These are phyloP conservation scores for Zenarchopterus dispar DNA, from an alignment of 2,797 vertebrate genomes.

Conservation along the genomic window DNA sequence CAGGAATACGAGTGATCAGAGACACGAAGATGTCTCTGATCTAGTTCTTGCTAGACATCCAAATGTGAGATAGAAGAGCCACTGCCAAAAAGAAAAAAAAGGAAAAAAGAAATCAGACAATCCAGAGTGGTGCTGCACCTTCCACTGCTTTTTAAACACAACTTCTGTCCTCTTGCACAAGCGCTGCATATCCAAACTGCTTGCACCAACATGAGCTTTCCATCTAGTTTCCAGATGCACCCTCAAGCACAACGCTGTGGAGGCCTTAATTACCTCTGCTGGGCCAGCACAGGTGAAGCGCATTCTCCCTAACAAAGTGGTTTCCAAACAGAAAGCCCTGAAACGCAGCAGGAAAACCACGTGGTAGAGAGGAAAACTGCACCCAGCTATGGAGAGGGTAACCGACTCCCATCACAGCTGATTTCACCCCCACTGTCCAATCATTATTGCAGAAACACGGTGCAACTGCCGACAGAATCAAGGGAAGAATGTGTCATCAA, in stretches of 20 bases:
- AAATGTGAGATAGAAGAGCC: too few relatives aligned
- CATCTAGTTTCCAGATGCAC: conserved; percentile 60
- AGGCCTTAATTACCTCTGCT: conserved; percentile 71
- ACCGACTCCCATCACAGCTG: conserved; percentile 44
- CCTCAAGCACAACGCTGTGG: conserved; percentile 33
- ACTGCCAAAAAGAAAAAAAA: too few relatives aligned
- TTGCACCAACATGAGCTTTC: conserved; percentile 47
- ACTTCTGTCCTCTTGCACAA: conserved; percentile 35
- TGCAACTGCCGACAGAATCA: conserved; percentile 31
- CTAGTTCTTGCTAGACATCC: too few relatives aligned
- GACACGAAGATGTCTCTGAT: too few relatives aligned
- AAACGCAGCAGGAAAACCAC: conserved; percentile 63
- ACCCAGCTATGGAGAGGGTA: conserved; percentile 40
- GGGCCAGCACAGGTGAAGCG: conserved; percentile 69
- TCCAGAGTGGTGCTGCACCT: conserved; percentile 30
- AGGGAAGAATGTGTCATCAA: conserved; percentile 47
- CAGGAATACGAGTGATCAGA: too few relatives aligned
- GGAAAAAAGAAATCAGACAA: background rate
- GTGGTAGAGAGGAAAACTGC: conserved; percentile 43
- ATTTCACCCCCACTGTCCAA: conserved; percentile 57
- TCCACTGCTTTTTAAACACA: conserved; percentile 39
- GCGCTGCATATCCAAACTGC: conserved; percentile 47
- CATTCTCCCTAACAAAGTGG: conserved; percentile 72
- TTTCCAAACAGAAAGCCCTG: conserved; percentile 62
- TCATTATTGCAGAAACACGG: conserved; percentile 52